Evolutionary conservation across 1,140 invertebrate species (phyloP).

Genomic region (Nymphalis io): DNA sequence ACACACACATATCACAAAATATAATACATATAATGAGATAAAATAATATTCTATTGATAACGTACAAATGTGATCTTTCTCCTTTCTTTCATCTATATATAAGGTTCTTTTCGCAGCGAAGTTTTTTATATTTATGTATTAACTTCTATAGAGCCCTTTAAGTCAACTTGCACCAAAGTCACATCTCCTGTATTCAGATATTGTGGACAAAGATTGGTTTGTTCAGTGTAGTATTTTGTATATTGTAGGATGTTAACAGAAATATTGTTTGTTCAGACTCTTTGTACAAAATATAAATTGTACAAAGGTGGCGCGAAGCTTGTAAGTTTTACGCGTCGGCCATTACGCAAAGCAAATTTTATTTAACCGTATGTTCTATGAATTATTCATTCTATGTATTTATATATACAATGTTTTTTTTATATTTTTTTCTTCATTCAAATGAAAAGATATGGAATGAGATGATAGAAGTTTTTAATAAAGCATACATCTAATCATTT

Average conservation of each 20-base stretch:
- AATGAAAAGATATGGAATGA: too few species aligned
- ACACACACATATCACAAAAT: too few species aligned
- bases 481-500: too few species aligned
- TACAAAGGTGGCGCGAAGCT: constrained; percentile 32
- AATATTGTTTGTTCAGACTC: constrained; percentile 31
- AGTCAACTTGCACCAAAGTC: constrained; percentile 19
- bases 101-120: too few species aligned
- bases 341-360: constrained; percentile 32
- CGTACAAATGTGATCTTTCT: too few species aligned
- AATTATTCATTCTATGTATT: not conserved
- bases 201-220: constrained; percentile 38
- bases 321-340: constrained; percentile 28
- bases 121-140: too few species aligned
- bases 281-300: constrained; percentile 26
- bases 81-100: too few species aligned
- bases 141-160: too few species aligned
- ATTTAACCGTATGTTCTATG: constrained; percentile 7
- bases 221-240: not conserved
- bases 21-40: too few species aligned
- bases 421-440: not conserved
- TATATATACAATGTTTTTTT: not conserved
- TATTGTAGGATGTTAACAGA: not conserved
- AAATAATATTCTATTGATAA: too few species aligned
- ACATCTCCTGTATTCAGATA: constrained; percentile 37
- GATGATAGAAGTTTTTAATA: too few species aligned